Conservation (phyloP, 2,797 vertebrate species). For the Sardinella longiceps region DNA sequence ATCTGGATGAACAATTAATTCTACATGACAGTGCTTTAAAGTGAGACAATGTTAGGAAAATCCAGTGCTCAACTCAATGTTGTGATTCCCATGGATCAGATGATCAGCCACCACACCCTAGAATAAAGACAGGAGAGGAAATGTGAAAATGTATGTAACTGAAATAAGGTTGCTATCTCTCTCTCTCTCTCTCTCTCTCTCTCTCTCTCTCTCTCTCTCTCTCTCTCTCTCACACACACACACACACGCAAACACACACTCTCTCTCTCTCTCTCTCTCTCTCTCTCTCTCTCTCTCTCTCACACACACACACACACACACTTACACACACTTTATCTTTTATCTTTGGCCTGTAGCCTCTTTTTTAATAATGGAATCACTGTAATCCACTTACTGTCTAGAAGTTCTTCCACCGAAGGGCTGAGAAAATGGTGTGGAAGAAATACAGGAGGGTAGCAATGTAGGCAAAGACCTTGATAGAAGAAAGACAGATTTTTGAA, state of each 20-base stretch:
- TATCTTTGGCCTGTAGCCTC: neutral
- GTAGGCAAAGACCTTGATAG: slow-evolving; percentile 73
- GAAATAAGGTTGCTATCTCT: too few species aligned
- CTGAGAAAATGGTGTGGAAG: slow-evolving; percentile 72
- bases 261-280: too few species aligned
- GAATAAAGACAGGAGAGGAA: neutral
- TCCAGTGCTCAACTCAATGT: neutral
- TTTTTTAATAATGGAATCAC: neutral
- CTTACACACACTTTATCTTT: too few species aligned
- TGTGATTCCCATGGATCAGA: neutral
- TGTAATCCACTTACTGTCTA: slow-evolving; percentile 45
- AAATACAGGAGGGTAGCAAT: slow-evolving; percentile 70
- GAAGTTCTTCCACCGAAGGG: slow-evolving; percentile 75
- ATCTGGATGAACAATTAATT: neutral
- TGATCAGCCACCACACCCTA: neutral
- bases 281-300: too few species aligned
- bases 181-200: too few species aligned
- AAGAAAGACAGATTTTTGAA: neutral
- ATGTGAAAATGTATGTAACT: neutral
- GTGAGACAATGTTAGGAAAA: neutral
- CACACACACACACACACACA: too few species aligned
- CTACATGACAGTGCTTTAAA: too few species aligned
- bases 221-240: neutral
- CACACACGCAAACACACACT: too few species aligned
- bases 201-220: too few species aligned